phyloP scores from a whole-genome alignment of 2,888 invertebrate species.

The Lepidocyrtoides sp. region DNA sequence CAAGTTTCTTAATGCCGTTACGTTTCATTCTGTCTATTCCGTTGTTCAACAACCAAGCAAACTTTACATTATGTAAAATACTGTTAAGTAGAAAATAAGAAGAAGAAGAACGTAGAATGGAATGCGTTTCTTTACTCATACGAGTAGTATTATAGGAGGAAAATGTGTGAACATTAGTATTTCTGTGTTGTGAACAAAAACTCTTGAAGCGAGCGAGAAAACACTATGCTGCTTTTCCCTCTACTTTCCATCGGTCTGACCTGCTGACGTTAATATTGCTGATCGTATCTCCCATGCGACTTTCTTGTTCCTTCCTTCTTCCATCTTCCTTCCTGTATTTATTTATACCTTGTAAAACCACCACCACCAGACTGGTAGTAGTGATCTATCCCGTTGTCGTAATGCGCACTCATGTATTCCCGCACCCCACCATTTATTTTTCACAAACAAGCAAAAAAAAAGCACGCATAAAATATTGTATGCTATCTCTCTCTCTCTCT shows the following conservation, averaged over 20 bases:
- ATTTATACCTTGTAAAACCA: slow-evolving; percentile 2
- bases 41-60: neutral
- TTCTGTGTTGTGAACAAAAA: slow-evolving; percentile 25
- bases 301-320: slow-evolving; percentile 63
- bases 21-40: neutral
- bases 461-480: slow-evolving; percentile 60
- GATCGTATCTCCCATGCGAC: slow-evolving; percentile 66
- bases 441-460: slow-evolving; percentile 50
- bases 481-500: no score
- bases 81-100: neutral
- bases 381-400: slow-evolving; percentile 41
- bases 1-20: slow-evolving; percentile 23
- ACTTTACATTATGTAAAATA: neutral
- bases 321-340: slow-evolving; percentile 54
- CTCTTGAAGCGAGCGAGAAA: no score
- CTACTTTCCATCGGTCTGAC: slow-evolving; percentile 61
- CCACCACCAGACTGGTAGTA: neutral
- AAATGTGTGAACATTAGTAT: slow-evolving; percentile 43
- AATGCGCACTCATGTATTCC: slow-evolving; percentile 46
- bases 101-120: neutral
- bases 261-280: slow-evolving; percentile 75
- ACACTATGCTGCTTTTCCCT: neutral
- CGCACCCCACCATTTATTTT: slow-evolving; percentile 35
- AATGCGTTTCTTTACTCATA: neutral
- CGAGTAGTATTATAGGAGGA: slow-evolving; percentile 17